phyloP scores from a whole-genome alignment of 1,140 invertebrate species.

The Tenebrio molitor region DNA sequence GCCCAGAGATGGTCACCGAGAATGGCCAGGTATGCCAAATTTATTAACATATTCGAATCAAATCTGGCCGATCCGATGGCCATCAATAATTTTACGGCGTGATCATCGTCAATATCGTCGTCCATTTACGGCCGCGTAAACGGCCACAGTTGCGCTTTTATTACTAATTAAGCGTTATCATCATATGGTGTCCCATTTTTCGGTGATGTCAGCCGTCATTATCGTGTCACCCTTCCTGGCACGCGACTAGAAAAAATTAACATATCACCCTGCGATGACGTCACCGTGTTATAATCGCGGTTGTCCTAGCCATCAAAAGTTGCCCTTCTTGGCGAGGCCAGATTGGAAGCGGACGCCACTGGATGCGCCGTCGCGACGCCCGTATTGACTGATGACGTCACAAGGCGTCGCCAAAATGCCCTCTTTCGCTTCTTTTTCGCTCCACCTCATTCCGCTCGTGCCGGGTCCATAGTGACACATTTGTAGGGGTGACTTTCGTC shows the following conservation, averaged over 20 bases:
- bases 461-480: constrained; percentile 39
- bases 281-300: not conserved
- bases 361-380: constrained; percentile 64
- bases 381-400: constrained; percentile 64
- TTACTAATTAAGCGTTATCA: too few species aligned
- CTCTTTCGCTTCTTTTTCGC: constrained; percentile 29
- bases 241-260: not conserved
- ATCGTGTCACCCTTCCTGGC: not conserved
- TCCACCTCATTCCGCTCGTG: constrained; percentile 42
- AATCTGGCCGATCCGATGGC: too few species aligned
- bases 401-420: constrained; percentile 62
- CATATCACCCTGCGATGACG: not conserved
- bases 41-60: too few species aligned
- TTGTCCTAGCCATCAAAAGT: not conserved
- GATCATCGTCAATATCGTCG: too few species aligned
- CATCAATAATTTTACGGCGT: too few species aligned
- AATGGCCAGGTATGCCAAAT: constrained; percentile 61
- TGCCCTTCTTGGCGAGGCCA: not conserved
- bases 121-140: not conserved
- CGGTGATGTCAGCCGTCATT: not conserved
- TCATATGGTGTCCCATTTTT: too few species aligned
- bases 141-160: too few species aligned
- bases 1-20: constrained; percentile 61
- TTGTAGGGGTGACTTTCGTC: constrained; percentile 16
- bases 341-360: not conserved